Conservation (phyloP, 2,113 vertebrate genomes). For the Oplegnathus fasciatus region DNA sequence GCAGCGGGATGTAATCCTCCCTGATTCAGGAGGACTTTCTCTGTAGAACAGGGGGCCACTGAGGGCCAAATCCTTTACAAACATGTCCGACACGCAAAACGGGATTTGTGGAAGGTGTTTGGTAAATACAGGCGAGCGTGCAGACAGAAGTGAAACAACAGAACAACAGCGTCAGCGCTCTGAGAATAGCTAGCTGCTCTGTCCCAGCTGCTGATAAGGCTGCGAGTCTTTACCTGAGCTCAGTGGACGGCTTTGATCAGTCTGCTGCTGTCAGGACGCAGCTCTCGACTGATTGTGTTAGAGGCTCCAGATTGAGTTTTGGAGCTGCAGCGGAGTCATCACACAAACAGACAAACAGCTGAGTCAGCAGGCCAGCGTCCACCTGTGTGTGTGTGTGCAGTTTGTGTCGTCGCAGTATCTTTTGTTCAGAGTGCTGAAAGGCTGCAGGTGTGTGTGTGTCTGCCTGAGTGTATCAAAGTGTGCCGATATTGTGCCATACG, state of each 20-base stretch:
- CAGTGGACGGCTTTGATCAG: conserved; percentile 48
- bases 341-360: conserved; percentile 57
- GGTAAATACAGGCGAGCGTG: conserved; percentile 33
- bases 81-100: conserved; percentile 57
- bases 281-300: conserved; percentile 60
- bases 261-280: conserved; percentile 38
- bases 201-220: conserved; percentile 46
- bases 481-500: too few species aligned
- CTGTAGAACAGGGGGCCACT: conserved; percentile 33
- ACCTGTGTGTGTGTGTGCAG: conserved; percentile 25
- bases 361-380: conserved; percentile 61
- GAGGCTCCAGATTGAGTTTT: conserved; percentile 58
- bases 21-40: conserved; percentile 51
- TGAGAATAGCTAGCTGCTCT: conserved; percentile 25
- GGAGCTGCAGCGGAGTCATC: conserved; percentile 48
- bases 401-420: neutral
- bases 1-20: conserved; percentile 54
- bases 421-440: neutral
- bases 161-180: conserved; percentile 41
- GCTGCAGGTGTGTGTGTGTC: neutral
- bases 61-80: conserved; percentile 58
- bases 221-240: conserved; percentile 51
- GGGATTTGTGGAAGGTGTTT: conserved; percentile 59
- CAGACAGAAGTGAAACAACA: conserved; percentile 24
- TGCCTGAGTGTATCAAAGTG: too few species aligned